Percentiles rank a stretch among this genome's conserved stretches.
These are phyloP conservation scores for Achatina immaculata DNA, from an alignment of 1,140 invertebrate species.

Conservation along the genomic window DNA sequence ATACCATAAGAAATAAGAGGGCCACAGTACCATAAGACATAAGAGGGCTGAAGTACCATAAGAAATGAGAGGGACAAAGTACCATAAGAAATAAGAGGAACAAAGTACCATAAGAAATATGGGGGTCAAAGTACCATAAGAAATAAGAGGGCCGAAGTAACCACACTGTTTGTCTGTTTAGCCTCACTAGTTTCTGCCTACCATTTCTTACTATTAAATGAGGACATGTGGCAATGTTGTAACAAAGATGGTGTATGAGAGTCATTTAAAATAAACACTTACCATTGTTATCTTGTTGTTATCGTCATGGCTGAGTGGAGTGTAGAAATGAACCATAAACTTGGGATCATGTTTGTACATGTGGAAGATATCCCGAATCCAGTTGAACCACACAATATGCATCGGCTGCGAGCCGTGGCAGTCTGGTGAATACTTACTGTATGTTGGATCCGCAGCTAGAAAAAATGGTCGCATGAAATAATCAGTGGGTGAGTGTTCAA, in stretches of 20 bases:
- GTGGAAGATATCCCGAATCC: conserved; percentile 76
- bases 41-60: no score
- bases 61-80: no score
- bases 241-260: no score
- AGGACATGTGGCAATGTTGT: not conserved
- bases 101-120: not conserved
- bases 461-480: conserved; percentile 91
- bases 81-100: no score
- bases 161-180: not conserved
- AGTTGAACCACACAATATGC: conserved; percentile 81
- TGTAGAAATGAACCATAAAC: conserved; percentile 85
- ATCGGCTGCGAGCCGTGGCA: conserved; percentile 84
- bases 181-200: not conserved
- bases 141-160: not conserved
- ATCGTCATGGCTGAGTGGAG: conserved; percentile 88
- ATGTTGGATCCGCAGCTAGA: conserved; percentile 76
- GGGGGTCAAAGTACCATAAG: not conserved
- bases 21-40: no score
- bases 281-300: conserved; percentile 80
- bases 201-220: not conserved
- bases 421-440: conserved; percentile 65
- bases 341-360: conserved; percentile 79
- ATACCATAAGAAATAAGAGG: no score
- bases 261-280: conserved; percentile 56
- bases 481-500: conserved; percentile 85